A percentile compares a stretch with the other conserved stretches of the same genome.
Evolutionary conservation across 1,140 invertebrate species (phyloP).

Genomic region (Bombus superbus): DNA sequence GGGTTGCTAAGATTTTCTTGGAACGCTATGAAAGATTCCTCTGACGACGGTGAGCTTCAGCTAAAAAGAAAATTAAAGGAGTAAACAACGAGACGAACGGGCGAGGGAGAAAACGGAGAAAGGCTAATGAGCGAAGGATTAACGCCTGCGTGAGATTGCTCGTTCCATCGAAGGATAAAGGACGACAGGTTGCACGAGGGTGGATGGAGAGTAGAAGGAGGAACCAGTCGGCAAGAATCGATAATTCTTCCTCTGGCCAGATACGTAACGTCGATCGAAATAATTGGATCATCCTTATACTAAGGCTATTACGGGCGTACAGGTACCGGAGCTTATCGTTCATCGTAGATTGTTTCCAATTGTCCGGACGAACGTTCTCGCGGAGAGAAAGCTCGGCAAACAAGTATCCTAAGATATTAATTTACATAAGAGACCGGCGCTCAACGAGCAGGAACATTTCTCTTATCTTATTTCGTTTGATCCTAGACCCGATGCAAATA

Average conservation of each 20-base stretch:
- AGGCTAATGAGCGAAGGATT: slow-evolving; percentile 68
- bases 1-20: slow-evolving; percentile 22
- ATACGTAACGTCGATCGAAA: slow-evolving; percentile 56
- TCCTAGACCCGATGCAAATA: slow-evolving; percentile 27
- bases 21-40: slow-evolving; percentile 4
- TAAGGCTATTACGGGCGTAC: slow-evolving; percentile 40
- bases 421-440: slow-evolving; percentile 26
- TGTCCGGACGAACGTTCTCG: slow-evolving; percentile 36
- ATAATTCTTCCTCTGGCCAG: slow-evolving; percentile 43
- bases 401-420: slow-evolving; percentile 36
- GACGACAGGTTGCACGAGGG: slow-evolving; percentile 35
- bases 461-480: slow-evolving; percentile 48
- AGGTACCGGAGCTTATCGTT: slow-evolving; percentile 41
- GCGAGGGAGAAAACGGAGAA: slow-evolving; percentile 10
- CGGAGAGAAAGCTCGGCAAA: not conserved
- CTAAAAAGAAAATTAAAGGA: not conserved
- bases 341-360: slow-evolving; percentile 56
- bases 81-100: not conserved
- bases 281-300: slow-evolving; percentile 60
- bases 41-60: not conserved
- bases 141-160: slow-evolving; percentile 45
- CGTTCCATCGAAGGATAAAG: slow-evolving; percentile 34
- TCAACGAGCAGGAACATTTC: slow-evolving; percentile 23
- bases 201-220: not conserved
- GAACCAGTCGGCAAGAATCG: slow-evolving; percentile 42